Evolutionary conservation across 2,113 vertebrate genomes (phyloP).

Genomic region (Triplophysa rosa): DNA sequence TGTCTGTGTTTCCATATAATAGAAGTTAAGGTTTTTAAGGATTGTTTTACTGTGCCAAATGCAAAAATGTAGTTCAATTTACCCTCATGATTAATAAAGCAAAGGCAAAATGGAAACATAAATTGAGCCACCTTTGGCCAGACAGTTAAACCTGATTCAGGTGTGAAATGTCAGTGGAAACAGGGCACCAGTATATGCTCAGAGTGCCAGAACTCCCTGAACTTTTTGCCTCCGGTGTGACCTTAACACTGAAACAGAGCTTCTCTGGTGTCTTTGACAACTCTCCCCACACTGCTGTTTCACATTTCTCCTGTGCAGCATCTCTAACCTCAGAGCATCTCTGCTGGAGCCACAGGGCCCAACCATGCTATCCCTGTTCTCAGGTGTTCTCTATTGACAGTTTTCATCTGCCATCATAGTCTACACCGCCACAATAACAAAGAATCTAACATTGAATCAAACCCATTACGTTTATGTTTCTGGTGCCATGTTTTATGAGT

Average conservation of each 20-base stretch:
- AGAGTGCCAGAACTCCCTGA: not conserved
- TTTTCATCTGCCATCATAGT: slow-evolving; percentile 10
- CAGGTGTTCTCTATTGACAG: slow-evolving; percentile 25
- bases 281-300: slow-evolving; percentile 40
- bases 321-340: slow-evolving; percentile 44
- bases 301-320: slow-evolving; percentile 43
- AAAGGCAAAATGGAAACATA: slow-evolving; percentile 5
- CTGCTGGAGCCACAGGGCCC: slow-evolving; percentile 20
- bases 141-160: not conserved
- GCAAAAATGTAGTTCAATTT: slow-evolving; percentile 3
- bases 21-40: too few relatives aligned
- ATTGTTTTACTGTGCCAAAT: too few relatives aligned
- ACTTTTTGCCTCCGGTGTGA: not conserved
- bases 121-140: slow-evolving; percentile 11
- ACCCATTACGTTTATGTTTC: not conserved
- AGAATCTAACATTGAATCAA: not conserved
- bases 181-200: not conserved
- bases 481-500: not conserved
- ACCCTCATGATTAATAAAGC: slow-evolving; percentile 1
- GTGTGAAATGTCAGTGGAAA: slow-evolving; percentile 35
- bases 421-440: not conserved
- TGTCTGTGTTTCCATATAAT: too few relatives aligned
- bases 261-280: slow-evolving; percentile 26
- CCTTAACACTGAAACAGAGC: slow-evolving; percentile 30
- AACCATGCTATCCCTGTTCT: slow-evolving; percentile 19